Evolutionary conservation across 2,113 vertebrate genomes (phyloP).

Genomic region (Glaucidium brasilianum): DNA sequence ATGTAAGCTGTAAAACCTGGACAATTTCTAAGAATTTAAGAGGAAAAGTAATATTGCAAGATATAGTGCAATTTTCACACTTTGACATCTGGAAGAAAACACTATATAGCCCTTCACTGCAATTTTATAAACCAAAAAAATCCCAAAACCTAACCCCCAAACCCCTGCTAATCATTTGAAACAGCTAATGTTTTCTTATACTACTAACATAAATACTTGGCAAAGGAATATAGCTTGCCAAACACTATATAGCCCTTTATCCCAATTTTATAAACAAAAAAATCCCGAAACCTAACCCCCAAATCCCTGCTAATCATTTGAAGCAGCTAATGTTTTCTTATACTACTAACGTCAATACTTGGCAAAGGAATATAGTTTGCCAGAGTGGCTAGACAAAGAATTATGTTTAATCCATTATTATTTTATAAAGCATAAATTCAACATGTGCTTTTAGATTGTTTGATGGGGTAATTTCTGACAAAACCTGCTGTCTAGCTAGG

Average conservation of each 20-base stretch:
- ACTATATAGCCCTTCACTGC: neutral
- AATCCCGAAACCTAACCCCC: accelerated
- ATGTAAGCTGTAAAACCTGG: neutral
- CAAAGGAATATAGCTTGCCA: neutral
- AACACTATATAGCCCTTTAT: neutral
- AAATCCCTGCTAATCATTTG: neutral
- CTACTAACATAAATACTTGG: neutral
- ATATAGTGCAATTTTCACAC: neutral
- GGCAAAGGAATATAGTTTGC: neutral
- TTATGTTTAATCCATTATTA: neutral
- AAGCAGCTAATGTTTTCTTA: neutral
- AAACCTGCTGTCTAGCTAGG: neutral
- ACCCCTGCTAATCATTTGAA: neutral
- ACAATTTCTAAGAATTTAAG: neutral
- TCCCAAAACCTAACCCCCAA: accelerated
- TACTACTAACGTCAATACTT: neutral
- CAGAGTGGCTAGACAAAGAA: neutral
- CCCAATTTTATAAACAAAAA: neutral
- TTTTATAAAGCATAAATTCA: neutral
- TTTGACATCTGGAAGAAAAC: neutral
- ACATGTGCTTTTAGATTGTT: neutral
- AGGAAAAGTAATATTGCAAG: neutral
- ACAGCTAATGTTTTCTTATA: neutral
- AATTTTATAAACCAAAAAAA: neutral
- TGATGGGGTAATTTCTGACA: neutral